These are phyloP conservation scores for Drosophila subquinaria DNA, from an alignment of 2,888 invertebrate species.

Conservation along the genomic window DNA sequence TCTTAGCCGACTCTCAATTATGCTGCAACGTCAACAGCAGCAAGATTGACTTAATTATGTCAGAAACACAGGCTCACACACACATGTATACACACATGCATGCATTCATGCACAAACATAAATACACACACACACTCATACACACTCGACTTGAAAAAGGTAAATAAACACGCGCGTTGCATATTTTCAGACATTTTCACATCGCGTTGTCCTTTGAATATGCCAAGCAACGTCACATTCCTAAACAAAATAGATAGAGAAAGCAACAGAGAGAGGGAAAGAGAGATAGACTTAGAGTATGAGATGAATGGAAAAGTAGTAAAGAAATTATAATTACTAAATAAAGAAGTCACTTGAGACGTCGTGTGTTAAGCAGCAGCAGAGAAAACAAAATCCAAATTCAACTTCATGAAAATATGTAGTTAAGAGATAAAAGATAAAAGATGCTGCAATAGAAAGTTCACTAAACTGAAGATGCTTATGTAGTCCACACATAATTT, in stretches of 20 bases:
- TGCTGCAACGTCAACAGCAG: constrained; percentile 74
- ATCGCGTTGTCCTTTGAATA: constrained; percentile 45
- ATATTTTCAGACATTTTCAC: constrained; percentile 46
- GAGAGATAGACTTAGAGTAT: not conserved
- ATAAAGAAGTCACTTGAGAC: constrained; percentile 75
- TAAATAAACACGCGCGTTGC: constrained; percentile 73
- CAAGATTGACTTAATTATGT: constrained; percentile 77
- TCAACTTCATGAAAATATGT: constrained; percentile 10
- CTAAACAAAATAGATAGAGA: constrained; percentile 26
- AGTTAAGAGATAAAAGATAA: constrained; percentile 4
- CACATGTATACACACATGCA: constrained; percentile 11
- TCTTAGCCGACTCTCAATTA: constrained; percentile 65
- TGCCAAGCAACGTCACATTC: constrained; percentile 41
- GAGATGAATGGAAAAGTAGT: constrained; percentile 10
- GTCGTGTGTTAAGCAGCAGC: constrained; percentile 40
- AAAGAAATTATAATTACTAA: constrained; percentile 75
- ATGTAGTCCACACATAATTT: not conserved
- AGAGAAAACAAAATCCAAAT: not conserved
- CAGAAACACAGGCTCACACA: constrained; percentile 47
- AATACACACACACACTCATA: constrained; percentile 10
- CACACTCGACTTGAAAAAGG: constrained; percentile 50
- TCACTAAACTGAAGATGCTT: constrained; percentile 2
- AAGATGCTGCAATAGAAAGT: constrained; percentile 10
- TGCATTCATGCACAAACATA: constrained; percentile 12
- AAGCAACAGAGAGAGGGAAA: not conserved